Evolutionary conservation across 2,797 vertebrate genomes (phyloP).

Genomic region (Argentina silus): DNA sequence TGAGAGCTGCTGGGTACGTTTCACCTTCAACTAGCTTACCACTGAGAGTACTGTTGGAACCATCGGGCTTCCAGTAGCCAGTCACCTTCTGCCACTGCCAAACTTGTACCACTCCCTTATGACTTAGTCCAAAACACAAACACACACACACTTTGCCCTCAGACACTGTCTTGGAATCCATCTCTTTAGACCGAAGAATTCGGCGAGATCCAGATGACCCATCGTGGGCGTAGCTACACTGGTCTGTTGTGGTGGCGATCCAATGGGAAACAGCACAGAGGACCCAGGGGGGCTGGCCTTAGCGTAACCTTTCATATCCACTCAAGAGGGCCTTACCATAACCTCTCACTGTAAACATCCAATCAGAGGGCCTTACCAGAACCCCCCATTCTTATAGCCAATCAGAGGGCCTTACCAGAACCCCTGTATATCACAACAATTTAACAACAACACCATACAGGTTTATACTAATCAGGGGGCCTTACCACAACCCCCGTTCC

Average conservation of each 20-base stretch:
- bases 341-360: conserved; percentile 37
- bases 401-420: conserved; percentile 52
- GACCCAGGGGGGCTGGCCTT: conserved; percentile 32
- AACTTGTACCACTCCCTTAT: neutral
- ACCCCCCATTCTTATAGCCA: conserved; percentile 39
- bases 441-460: neutral
- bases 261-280: conserved; percentile 14
- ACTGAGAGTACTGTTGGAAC: conserved; percentile 21
- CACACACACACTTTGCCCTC: conserved; percentile 17
- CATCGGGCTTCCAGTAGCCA: conserved; percentile 7
- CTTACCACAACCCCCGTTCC: conserved; percentile 68
- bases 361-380: conserved; percentile 58
- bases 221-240: conserved; percentile 58
- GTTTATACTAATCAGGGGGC: conserved; percentile 50
- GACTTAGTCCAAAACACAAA: conserved; percentile 19
- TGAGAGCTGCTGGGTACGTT: neutral
- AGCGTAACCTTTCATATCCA: conserved; percentile 6
- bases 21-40: conserved; percentile 31
- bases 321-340: conserved; percentile 58
- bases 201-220: conserved; percentile 50
- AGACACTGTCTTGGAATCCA: conserved; percentile 45
- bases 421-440: conserved; percentile 44
- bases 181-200: conserved; percentile 51
- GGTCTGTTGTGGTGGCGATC: conserved; percentile 51
- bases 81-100: conserved; percentile 19